Conservation (phyloP, 2,797 vertebrate species). For the Antennarius maculatus region DNA sequence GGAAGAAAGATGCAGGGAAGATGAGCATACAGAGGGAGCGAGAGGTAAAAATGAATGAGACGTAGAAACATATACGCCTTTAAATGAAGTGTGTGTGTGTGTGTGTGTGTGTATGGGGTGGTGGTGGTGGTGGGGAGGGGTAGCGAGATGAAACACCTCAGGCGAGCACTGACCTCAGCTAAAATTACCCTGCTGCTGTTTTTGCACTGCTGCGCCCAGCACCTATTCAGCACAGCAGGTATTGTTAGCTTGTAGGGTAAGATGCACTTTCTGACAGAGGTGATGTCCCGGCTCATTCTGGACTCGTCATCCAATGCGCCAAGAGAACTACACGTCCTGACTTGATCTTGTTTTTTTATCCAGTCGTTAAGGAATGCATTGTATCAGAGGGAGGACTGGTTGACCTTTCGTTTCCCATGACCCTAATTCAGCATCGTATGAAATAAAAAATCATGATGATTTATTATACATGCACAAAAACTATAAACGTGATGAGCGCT, state of each 20-base stretch:
- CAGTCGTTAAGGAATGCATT: slow-evolving; percentile 9
- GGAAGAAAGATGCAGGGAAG: neutral
- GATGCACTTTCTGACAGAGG: slow-evolving; percentile 44
- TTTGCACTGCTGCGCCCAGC: slow-evolving; percentile 60
- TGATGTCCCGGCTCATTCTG: slow-evolving; percentile 24
- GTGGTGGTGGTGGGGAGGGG: neutral
- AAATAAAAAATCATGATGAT: neutral
- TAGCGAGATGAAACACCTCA: slow-evolving; percentile 41
- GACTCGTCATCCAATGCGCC: slow-evolving; percentile 32
- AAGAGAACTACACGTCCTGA: slow-evolving; percentile 10
- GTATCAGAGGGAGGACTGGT: neutral
- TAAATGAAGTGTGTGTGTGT: neutral
- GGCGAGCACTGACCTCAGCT: slow-evolving; percentile 73
- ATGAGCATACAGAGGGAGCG: neutral
- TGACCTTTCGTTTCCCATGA: slow-evolving; percentile 13
- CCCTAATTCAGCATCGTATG: neutral
- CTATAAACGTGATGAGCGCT: slow-evolving; percentile 5
- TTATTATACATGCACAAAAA: slow-evolving; percentile 13
- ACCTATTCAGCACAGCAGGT: slow-evolving; percentile 54
- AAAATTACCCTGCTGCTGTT: slow-evolving; percentile 67
- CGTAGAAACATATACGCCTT: slow-evolving; percentile 27
- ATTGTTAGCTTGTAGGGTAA: slow-evolving; percentile 34
- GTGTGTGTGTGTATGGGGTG: no score
- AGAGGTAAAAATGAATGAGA: slow-evolving; percentile 28
- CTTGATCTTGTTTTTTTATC: slow-evolving; percentile 32